A percentile compares a stretch with the other conserved stretches of the same genome.
These are phyloP conservation scores for Tetropium fuscum DNA, from an alignment of 2,888 invertebrate species.

Conservation along the genomic window DNA sequence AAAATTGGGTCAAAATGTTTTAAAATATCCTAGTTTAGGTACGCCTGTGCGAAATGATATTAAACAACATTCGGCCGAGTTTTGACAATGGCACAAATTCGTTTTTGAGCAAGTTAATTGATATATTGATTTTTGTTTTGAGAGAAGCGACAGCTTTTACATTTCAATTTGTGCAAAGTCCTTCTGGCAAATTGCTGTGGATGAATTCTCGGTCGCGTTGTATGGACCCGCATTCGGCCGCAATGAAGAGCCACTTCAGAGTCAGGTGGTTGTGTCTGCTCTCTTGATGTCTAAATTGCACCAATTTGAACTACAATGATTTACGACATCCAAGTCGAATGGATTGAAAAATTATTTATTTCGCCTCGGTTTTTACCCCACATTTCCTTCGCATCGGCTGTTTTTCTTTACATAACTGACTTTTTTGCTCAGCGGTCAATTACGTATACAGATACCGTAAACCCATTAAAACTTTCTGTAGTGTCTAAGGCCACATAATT, in stretches of 20 bases:
- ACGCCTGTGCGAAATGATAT: too few species aligned
- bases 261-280: slow-evolving; percentile 67
- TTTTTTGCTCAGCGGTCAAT: too few species aligned
- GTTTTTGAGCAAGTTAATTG: slow-evolving; percentile 41
- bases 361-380: slow-evolving; percentile 40
- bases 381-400: background rate
- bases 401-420: slow-evolving; percentile 6
- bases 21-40: too few species aligned
- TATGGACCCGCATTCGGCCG: slow-evolving; percentile 54
- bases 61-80: slow-evolving; percentile 10
- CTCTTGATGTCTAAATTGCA: slow-evolving; percentile 65
- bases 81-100: slow-evolving; percentile 27
- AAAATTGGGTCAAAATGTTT: too few species aligned
- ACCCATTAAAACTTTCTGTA: too few species aligned
- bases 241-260: slow-evolving; percentile 64
- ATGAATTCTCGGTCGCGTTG: slow-evolving; percentile 58
- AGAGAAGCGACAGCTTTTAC: slow-evolving; percentile 59
- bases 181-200: slow-evolving; percentile 64
- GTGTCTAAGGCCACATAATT: too few species aligned
- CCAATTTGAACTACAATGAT: slow-evolving; percentile 63
- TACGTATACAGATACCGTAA: too few species aligned
- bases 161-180: slow-evolving; percentile 65
- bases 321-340: slow-evolving; percentile 46
- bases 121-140: slow-evolving; percentile 50
- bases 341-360: slow-evolving; percentile 52